Conservation (phyloP, 2,888 invertebrate genomes). For the Tachina grossa region DNA sequence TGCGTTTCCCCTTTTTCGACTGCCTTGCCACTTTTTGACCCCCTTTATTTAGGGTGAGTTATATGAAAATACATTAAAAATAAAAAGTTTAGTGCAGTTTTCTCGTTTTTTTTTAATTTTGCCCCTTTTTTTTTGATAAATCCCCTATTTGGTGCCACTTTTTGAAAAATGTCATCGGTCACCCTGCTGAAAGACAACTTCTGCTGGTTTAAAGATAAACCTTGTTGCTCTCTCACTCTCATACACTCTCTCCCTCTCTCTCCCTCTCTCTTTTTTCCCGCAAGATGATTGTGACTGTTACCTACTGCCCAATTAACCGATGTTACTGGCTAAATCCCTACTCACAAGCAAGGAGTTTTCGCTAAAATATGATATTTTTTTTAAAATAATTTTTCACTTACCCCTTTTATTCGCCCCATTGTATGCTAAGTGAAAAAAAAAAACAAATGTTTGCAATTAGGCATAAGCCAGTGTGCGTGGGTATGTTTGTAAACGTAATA, state of each 20-base stretch:
- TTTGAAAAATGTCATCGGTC: too few species aligned
- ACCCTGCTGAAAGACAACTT: too few species aligned
- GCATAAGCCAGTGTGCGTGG: background rate
- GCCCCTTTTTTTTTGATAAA: too few species aligned
- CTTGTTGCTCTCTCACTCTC: too few species aligned
- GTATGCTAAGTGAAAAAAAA: background rate
- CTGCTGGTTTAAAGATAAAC: background rate
- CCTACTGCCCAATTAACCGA: background rate
- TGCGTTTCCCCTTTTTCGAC: too few species aligned
- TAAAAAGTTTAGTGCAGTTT: too few species aligned
- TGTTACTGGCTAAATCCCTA: background rate
- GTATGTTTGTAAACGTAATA: constrained; percentile 21
- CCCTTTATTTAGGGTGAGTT: too few species aligned
- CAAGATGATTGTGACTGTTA: background rate
- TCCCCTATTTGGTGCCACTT: too few species aligned
- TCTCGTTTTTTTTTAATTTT: too few species aligned
- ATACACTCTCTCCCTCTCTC: too few species aligned
- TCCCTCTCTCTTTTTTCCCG: background rate
- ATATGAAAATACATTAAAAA: too few species aligned
- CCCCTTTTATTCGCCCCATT: constrained; percentile 8
- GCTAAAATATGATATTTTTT: constrained; percentile 58
- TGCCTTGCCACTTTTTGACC: too few species aligned
- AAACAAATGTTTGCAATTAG: constrained; percentile 21
- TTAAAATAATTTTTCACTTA: constrained; percentile 50
- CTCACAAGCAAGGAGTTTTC: constrained; percentile 8